Conservation (phyloP, 2,888 invertebrate genomes). For the Bombylius major region DNA sequence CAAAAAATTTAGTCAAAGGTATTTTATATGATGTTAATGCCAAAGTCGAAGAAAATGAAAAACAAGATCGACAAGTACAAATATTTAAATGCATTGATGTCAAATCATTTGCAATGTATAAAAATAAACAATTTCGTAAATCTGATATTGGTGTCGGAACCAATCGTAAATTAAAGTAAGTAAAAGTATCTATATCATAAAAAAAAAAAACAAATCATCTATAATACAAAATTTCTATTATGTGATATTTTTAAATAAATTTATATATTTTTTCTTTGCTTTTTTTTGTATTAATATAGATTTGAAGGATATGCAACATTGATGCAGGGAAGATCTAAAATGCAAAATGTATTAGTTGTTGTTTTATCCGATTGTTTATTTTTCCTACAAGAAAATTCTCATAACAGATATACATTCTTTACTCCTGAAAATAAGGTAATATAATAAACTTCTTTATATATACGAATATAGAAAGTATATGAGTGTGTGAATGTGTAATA, state of each 20-base stretch:
- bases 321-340: constrained; percentile 84
- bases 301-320: constrained; percentile 82
- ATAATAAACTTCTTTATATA: not conserved
- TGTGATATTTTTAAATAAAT: not conserved
- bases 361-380: constrained; percentile 85
- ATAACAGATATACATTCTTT: constrained; percentile 77
- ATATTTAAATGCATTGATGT: constrained; percentile 88
- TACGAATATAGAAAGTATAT: not conserved
- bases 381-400: constrained; percentile 83
- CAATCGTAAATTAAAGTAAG: constrained; percentile 63
- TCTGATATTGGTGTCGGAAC: constrained; percentile 75
- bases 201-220: not conserved
- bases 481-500: too few species aligned
- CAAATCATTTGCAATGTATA: constrained; percentile 75
- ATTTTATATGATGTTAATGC: constrained; percentile 84
- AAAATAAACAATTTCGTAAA: constrained; percentile 84
- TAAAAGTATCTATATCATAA: constrained; percentile 9
- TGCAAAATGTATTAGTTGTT: constrained; percentile 76
- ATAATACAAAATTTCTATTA: not conserved
- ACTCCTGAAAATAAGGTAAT: constrained; percentile 84
- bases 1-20: constrained; percentile 71
- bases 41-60: constrained; percentile 84
- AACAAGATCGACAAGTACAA: constrained; percentile 78
- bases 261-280: not conserved
- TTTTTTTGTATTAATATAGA: constrained; percentile 26